Evolutionary conservation across 2,888 invertebrate species (phyloP).

Genomic region (Linnaemya tessellans): DNA sequence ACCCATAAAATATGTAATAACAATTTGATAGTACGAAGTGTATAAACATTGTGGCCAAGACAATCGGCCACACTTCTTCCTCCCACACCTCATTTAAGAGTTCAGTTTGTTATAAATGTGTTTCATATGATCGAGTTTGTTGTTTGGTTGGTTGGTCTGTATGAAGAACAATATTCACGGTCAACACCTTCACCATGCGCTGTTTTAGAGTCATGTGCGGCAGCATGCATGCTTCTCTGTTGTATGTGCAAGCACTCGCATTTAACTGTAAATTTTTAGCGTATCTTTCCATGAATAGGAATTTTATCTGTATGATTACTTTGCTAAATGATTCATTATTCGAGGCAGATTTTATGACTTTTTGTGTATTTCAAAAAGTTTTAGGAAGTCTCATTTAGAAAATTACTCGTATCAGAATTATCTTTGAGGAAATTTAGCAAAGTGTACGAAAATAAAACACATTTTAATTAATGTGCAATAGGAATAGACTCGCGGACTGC

Average conservation of each 20-base stretch:
- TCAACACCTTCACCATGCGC: conserved; percentile 70
- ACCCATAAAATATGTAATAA: conserved; percentile 57
- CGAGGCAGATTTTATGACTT: not conserved
- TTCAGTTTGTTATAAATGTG: conserved; percentile 27
- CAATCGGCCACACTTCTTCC: conserved; percentile 43
- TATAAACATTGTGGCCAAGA: conserved; percentile 22
- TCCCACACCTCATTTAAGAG: conserved; percentile 56
- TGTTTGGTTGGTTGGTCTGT: not conserved
- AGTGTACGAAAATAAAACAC: too few species aligned
- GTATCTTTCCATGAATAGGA: not conserved
- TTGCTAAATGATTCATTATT: conserved; percentile 16
- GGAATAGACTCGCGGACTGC: too few species aligned
- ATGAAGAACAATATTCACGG: conserved; percentile 64
- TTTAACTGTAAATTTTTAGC: conserved; percentile 33
- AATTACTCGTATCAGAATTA: too few species aligned
- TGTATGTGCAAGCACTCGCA: not conserved
- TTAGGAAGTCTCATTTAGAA: too few species aligned
- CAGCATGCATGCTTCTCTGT: conserved; percentile 34
- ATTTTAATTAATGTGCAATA: too few species aligned
- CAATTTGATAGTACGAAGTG: conserved; percentile 32
- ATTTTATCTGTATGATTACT: conserved; percentile 11
- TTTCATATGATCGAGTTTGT: not conserved
- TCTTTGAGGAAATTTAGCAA: too few species aligned
- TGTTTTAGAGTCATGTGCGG: conserved; percentile 33
- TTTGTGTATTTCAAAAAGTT: not conserved